Conservation (phyloP, 2,113 vertebrate species). For the Mellivora capensis region DNA sequence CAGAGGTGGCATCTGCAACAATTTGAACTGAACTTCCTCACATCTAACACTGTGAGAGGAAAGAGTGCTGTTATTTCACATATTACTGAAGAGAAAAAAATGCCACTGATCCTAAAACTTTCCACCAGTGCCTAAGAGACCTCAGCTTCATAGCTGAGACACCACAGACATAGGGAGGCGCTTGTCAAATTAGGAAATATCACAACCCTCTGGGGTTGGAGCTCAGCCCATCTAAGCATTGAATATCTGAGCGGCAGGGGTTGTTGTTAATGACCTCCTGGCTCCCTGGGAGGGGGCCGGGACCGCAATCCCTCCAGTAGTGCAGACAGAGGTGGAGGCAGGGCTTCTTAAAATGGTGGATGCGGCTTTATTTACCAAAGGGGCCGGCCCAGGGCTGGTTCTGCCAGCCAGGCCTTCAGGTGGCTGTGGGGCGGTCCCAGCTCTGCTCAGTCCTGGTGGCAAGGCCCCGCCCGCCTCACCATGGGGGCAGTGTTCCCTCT, state of each 20-base stretch:
- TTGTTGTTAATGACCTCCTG: neutral
- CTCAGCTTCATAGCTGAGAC: neutral
- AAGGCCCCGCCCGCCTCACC: neutral
- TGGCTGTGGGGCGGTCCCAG: neutral
- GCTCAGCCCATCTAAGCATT: neutral
- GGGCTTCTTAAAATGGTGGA: conserved; percentile 67
- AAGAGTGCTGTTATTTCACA: neutral
- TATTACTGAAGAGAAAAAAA: neutral
- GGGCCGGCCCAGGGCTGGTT: neutral
- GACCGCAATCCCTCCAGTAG: neutral
- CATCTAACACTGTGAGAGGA: neutral
- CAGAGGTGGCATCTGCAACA: neutral
- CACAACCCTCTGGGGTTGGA: neutral
- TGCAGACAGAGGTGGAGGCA: neutral
- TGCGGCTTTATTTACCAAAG: conserved; percentile 80
- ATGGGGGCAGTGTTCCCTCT: neutral
- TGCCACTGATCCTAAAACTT: neutral
- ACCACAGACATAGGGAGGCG: neutral
- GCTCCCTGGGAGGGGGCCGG: neutral
- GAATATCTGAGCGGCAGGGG: neutral
- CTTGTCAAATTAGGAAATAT: neutral
- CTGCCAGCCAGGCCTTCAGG: neutral
- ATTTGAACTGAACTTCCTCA: neutral
- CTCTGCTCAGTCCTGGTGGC: conserved; percentile 33
- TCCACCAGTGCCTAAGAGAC: neutral